Conservation (phyloP, 2,797 vertebrate species). For the Tokudaia muenninki region DNA sequence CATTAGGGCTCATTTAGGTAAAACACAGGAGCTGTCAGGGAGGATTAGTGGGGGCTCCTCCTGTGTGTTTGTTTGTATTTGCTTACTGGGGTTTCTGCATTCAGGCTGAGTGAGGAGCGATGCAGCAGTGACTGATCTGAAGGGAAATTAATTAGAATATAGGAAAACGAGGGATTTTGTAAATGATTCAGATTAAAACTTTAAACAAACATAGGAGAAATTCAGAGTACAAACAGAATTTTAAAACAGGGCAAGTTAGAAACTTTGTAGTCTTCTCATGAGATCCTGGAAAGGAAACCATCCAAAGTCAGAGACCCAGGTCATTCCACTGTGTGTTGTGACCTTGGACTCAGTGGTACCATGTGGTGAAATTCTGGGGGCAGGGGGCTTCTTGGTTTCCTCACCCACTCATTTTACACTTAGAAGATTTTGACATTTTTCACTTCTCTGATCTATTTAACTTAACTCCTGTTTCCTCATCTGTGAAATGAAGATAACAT, state of each 20-base stretch:
- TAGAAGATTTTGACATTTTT: neutral
- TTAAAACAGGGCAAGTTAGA: slow-evolving; percentile 49
- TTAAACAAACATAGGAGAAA: slow-evolving; percentile 67
- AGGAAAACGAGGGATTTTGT: slow-evolving; percentile 76
- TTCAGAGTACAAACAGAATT: slow-evolving; percentile 59
- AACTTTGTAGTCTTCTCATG: neutral
- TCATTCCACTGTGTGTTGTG: rapidly evolving
- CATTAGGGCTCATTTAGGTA: slow-evolving; percentile 80
- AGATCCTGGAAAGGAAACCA: neutral
- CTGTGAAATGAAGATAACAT: slow-evolving; percentile 42
- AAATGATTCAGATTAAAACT: slow-evolving; percentile 79
- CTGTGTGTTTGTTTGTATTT: slow-evolving; percentile 79
- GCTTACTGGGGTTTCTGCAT: slow-evolving; percentile 78
- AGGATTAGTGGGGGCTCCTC: slow-evolving; percentile 75
- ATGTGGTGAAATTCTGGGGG: neutral
- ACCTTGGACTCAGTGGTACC: rapidly evolving
- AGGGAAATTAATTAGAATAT: slow-evolving; percentile 81
- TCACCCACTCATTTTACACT: neutral
- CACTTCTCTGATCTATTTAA: slow-evolving; percentile 2
- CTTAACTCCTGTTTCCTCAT: slow-evolving; percentile 5
- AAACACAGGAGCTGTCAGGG: slow-evolving; percentile 72
- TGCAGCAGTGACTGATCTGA: slow-evolving; percentile 66
- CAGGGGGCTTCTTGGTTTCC: neutral
- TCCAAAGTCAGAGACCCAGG: neutral
- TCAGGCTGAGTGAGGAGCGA: slow-evolving; percentile 57